Percentiles rank a stretch among this genome's conserved stretches.
phyloP scores from a whole-genome alignment of 2,113 vertebrate genomes.

The Perccottus glenii region DNA sequence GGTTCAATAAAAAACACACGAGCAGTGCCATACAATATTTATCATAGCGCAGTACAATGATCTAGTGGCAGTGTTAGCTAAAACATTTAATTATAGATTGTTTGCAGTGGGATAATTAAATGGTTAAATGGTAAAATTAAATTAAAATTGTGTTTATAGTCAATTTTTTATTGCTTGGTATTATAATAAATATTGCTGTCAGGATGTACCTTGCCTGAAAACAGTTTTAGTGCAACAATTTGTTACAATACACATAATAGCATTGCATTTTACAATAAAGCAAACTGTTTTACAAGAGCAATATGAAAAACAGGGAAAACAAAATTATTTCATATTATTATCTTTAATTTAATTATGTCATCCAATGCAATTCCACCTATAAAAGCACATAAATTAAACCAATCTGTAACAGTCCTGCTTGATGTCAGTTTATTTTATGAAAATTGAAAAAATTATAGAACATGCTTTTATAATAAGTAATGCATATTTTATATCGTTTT shows the following conservation, averaged over 20 bases:
- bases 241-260: slow-evolving; percentile 78
- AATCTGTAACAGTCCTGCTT: slow-evolving; percentile 55
- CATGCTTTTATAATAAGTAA: too few species aligned
- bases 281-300: slow-evolving; percentile 72
- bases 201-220: slow-evolving; percentile 74
- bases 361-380: slow-evolving; percentile 10
- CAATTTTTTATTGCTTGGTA: slow-evolving; percentile 83
- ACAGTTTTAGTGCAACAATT: slow-evolving; percentile 79
- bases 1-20: too few species aligned
- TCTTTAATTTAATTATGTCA: slow-evolving; percentile 32
- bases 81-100: too few species aligned
- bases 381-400: slow-evolving; percentile 6
- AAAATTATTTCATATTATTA: slow-evolving; percentile 41
- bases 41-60: too few species aligned
- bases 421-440: slow-evolving; percentile 53
- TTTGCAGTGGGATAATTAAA: background rate
- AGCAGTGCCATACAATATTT: too few species aligned
- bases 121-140: background rate
- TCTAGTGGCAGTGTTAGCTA: too few species aligned
- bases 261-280: slow-evolving; percentile 75
- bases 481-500: too few species aligned
- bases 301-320: slow-evolving; percentile 56
- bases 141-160: slow-evolving; percentile 45
- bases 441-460: too few species aligned
- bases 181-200: slow-evolving; percentile 77